Evolutionary conservation across 2,113 vertebrate genomes (phyloP), one percentile per base, ranked within the genome.

Genomic region (Pungitius pungitius): DNA sequence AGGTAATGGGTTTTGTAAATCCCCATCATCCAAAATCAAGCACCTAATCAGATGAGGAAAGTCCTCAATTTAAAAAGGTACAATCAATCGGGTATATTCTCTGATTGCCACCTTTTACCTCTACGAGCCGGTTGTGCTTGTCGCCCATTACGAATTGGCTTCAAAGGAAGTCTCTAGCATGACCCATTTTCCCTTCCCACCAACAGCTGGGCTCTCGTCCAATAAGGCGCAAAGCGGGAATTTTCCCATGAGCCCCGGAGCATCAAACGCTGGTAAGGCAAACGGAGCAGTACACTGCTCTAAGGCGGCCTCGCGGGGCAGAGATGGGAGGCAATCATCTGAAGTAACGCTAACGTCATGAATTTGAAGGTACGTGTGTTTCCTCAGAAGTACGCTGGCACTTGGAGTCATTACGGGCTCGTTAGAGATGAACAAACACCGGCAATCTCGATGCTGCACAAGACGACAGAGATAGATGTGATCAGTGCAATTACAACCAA

Each of bases 181-280:
- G 89, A 89, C 89, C 84, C 77, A 88, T 88, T 90, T 92, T 89
- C 80, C 33, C 37, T n/a, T 84, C 78, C 78, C 62, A 69, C 80
- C 82, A 79, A 83, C 86, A 87, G 87, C 85, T 79, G 71, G 66
- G 79, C 76, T 74, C 83, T 77, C 62, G 55, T 72, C 85, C 85
- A 83, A 81, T 74, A 71, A 79, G 61, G 77, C 82, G 84, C 80
- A 66, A 72, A 83, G 84, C 56, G 14, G 77, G 70, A 67, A 79
- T 75, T 87, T 83, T 83, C 82, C 82, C 88, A 78, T 37, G 80
- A 79, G 83, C 33, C 69, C 33, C 51, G 0, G 9, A 20, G 80
- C 67, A 83, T 73, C 20, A 54, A 65, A 76, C 74, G 81, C 85
- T n/a, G 73, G 61, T 49, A 59, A 73, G 47, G 63, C 62, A 42